Conservation (phyloP, 1,140 invertebrate genomes). For the Homalodisca vitripennis region DNA sequence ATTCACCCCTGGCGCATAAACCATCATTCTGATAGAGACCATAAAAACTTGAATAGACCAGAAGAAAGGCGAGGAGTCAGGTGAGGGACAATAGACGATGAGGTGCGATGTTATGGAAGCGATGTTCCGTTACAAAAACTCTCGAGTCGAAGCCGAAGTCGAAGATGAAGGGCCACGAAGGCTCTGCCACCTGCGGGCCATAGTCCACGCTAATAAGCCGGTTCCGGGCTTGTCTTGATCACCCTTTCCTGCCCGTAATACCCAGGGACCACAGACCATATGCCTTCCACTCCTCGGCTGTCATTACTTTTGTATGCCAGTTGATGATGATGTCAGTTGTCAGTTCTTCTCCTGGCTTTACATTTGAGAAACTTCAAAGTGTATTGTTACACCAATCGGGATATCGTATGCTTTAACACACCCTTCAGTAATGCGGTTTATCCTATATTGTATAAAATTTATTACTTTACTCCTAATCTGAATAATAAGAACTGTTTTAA, state of each 20-base stretch:
- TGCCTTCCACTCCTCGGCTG: not conserved
- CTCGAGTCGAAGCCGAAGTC: too few relatives aligned
- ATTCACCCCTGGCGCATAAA: slow-evolving; percentile 4
- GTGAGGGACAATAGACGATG: slow-evolving; percentile 3
- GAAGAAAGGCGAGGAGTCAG: slow-evolving; percentile 1
- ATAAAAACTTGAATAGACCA: slow-evolving; percentile 11
- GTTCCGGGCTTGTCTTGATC: not conserved
- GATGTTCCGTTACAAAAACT: slow-evolving; percentile 21
- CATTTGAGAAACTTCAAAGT: too few relatives aligned
- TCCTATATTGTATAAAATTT: too few relatives aligned
- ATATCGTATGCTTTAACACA: too few relatives aligned
- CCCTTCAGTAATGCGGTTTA: too few relatives aligned
- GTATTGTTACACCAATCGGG: too few relatives aligned
- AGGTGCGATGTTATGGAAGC: not conserved
- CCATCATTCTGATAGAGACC: not conserved
- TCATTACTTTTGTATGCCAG: not conserved
- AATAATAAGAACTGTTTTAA: too few relatives aligned
- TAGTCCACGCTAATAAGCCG: slow-evolving; percentile 9
- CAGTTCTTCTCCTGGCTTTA: too few relatives aligned
- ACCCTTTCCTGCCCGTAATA: not conserved
- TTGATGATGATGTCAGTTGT: too few relatives aligned
- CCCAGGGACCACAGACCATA: too few relatives aligned
- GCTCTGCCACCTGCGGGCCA: slow-evolving; percentile 11
- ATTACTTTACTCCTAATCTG: too few relatives aligned
- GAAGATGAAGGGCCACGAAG: too few relatives aligned